phyloP scores from a whole-genome alignment of 2,888 invertebrate species.

The Panzeria rudis region DNA sequence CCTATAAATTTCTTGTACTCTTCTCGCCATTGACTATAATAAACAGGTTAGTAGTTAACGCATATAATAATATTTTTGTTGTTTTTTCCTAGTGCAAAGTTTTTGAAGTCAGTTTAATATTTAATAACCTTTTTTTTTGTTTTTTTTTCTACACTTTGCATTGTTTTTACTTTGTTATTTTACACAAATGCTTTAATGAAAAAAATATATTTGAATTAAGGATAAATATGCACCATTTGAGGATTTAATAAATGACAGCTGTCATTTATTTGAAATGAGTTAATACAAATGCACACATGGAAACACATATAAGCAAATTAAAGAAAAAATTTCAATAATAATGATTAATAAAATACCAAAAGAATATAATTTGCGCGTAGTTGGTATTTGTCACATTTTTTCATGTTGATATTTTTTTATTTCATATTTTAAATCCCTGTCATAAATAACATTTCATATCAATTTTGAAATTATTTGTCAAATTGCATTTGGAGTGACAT shows the following conservation, averaged over 20 bases:
- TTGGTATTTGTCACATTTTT: constrained; percentile 55
- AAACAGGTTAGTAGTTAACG: too few species aligned
- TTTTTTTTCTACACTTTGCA: neutral
- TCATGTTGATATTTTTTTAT: constrained; percentile 23
- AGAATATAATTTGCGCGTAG: constrained; percentile 47
- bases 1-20: too few species aligned
- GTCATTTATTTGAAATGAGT: constrained; percentile 65
- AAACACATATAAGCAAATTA: neutral
- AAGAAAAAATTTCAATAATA: constrained; percentile 2
- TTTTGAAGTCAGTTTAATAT: too few species aligned
- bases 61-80: too few species aligned
- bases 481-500: constrained; percentile 69
- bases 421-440: constrained; percentile 67
- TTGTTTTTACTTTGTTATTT: constrained; percentile 34
- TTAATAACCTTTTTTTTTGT: too few species aligned
- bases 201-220: constrained; percentile 55
- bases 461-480: constrained; percentile 72
- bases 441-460: constrained; percentile 72
- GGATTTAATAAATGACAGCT: constrained; percentile 69
- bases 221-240: constrained; percentile 59
- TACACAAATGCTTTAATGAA: constrained; percentile 29
- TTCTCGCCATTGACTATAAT: too few species aligned
- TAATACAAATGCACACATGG: constrained; percentile 43
- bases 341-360: constrained; percentile 55
- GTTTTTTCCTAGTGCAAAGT: too few species aligned